Evolutionary conservation across 2,888 invertebrate species (phyloP).

Genomic region (Cetonia aurata): DNA sequence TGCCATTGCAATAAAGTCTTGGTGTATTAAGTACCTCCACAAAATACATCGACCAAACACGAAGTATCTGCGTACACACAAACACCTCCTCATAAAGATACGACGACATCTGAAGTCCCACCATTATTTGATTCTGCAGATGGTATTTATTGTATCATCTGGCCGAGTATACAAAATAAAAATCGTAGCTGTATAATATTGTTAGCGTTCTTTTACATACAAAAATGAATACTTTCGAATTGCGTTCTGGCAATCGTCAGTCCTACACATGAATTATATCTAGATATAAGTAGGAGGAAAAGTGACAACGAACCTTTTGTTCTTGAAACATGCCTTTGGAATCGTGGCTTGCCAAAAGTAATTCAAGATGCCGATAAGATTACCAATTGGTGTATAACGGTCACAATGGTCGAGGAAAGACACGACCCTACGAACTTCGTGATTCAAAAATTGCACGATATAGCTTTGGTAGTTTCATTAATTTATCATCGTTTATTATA

Average conservation of each 20-base stretch:
- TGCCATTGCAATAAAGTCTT: slow-evolving; percentile 12
- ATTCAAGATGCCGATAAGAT: slow-evolving; percentile 30
- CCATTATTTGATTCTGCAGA: slow-evolving; percentile 10
- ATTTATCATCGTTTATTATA: neutral
- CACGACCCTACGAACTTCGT: slow-evolving; percentile 12
- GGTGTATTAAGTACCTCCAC: neutral
- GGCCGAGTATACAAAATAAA: neutral
- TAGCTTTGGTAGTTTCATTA: neutral
- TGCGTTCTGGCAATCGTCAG: neutral
- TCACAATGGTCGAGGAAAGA: neutral
- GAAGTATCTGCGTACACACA: slow-evolving; percentile 1
- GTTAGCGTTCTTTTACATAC: slow-evolving; percentile 4
- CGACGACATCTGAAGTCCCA: neutral
- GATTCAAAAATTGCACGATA: slow-evolving; percentile 8
- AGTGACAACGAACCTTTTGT: slow-evolving; percentile 13
- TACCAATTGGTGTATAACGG: slow-evolving; percentile 17
- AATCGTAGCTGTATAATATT: slow-evolving; percentile 6
- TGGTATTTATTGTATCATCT: slow-evolving; percentile 6
- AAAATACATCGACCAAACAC: slow-evolving; percentile 3
- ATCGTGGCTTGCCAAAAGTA: slow-evolving; percentile 17
- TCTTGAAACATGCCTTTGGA: slow-evolving; percentile 3
- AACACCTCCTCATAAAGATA: neutral
- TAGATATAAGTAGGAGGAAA: slow-evolving; percentile 13
- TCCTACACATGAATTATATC: slow-evolving; percentile 3
- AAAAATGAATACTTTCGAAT: neutral